Evolutionary conservation across 2,888 invertebrate genomes (phyloP), one percentile per base, ranked within the genome.

Genomic region (Muschampia plurimacula): DNA sequence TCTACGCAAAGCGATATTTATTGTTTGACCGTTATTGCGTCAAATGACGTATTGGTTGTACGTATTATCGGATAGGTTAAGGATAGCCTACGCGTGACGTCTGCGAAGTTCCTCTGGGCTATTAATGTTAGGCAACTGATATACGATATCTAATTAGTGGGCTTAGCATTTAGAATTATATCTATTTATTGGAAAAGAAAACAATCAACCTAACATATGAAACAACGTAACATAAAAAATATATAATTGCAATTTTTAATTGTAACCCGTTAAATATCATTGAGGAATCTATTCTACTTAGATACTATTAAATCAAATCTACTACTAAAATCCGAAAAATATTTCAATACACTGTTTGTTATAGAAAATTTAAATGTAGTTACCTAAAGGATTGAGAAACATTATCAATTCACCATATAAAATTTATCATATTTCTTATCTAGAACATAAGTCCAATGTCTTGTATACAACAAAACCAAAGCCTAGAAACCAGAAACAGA

Each of bases 1-100:
- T 94, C 94, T 94, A 92, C 89, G 91, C 92, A 93, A 94, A 94
- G 89, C 90, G 88, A 92, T 93, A 94, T 94, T 94, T 94, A 94
- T 94, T 87, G 93, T 91, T 91, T 90, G 92, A 89, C 93, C 92
- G 91, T 94, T 93, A 94, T 93, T 94, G 91, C 94, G 87, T 89
- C 90, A 86, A 92, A 94, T 94, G 94, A 94, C 92, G 92, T 91
- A 94, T 93, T 88, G 91, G 86, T 83, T 80, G 87, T 86, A 88
- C 90, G 90, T 88, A 90, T 87, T 87, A 87, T 85, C 86, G 87
- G 85, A 86, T 87, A 83, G 82, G 86, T 88, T 88, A 89, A 84
- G 85, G 80, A 90, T 89, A 84, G 87, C 75, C 77, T 74, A 83
- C 75, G 84, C 89, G 88, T 89, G 89, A 86, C 82, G 87, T 74